A percentile compares a stretch with the other conserved stretches of the same genome.
These are phyloP conservation scores for Sciurus vulgaris DNA, from an alignment of 2,797 vertebrate genomes.

Conservation along the genomic window DNA sequence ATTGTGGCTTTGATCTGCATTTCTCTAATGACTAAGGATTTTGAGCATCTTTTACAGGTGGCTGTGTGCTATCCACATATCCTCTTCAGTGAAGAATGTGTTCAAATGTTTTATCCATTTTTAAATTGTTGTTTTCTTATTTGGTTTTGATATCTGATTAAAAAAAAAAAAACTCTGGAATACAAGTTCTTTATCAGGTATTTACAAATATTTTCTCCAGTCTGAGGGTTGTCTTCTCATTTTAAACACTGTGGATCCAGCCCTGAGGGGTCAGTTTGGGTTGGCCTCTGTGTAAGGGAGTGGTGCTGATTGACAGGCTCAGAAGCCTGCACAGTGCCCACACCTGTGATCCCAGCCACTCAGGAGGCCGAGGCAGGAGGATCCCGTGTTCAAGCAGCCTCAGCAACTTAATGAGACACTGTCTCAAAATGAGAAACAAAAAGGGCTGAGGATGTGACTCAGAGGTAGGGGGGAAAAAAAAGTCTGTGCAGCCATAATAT, in stretches of 20 bases:
- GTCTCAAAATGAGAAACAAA: no score
- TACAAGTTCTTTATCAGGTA: neutral
- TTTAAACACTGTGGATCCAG: neutral
- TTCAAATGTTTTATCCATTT: neutral
- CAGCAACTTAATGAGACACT: no score
- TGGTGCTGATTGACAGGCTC: neutral
- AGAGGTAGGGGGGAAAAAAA: neutral
- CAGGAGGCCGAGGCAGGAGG: no score
- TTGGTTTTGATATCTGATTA: neutral
- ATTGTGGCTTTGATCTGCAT: neutral
- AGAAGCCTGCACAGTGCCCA: no score
- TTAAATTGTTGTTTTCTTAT: neutral
- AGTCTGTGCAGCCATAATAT: neutral
- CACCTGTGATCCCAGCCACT: no score
- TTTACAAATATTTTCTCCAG: neutral
- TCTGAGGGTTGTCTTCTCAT: neutral
- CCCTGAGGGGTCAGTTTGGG: neutral
- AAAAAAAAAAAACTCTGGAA: no score
- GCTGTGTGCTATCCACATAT: neutral
- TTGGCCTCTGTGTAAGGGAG: neutral
- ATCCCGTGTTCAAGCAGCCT: no score
- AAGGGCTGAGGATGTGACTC: no score
- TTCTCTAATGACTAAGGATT: conserved; percentile 9
- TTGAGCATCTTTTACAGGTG: neutral
- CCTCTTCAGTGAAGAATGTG: neutral